Evolutionary conservation across 2,797 vertebrate species (phyloP).

Genomic region (Linurgus olivaceus): DNA sequence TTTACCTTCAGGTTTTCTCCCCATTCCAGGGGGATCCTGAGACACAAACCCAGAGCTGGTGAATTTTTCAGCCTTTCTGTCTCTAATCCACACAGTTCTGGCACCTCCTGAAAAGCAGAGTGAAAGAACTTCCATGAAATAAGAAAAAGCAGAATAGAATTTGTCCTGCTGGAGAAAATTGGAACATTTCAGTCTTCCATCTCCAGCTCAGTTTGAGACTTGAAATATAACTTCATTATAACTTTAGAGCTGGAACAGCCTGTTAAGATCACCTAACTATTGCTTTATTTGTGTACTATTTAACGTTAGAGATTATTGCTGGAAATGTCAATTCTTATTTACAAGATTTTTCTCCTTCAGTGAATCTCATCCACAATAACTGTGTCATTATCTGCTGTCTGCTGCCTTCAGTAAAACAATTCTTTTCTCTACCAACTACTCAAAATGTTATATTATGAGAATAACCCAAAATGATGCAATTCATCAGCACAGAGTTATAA

Average conservation of each 20-base stretch:
- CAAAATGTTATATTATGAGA: not conserved
- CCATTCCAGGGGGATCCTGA: not conserved
- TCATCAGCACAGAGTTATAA: not conserved
- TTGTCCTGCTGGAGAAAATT: not conserved
- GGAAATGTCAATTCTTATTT: not conserved
- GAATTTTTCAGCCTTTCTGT: not conserved
- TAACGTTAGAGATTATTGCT: not conserved
- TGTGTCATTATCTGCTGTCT: not conserved
- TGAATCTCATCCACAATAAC: not conserved
- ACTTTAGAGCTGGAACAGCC: not conserved
- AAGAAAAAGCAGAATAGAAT: not conserved
- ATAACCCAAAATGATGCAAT: conserved; percentile 4
- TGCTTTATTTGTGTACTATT: not conserved
- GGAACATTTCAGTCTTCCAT: not conserved
- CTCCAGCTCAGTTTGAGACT: not conserved
- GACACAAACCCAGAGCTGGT: not conserved
- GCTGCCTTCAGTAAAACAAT: not conserved
- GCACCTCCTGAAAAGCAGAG: not conserved
- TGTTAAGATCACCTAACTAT: not conserved
- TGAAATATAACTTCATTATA: not conserved
- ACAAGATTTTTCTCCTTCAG: not conserved
- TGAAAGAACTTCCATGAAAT: not conserved
- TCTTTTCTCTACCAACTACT: not conserved
- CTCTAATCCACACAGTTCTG: not conserved
- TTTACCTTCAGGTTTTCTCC: not conserved